Conservation (phyloP, 2,888 invertebrate species). For the Xiphydria camelus region DNA sequence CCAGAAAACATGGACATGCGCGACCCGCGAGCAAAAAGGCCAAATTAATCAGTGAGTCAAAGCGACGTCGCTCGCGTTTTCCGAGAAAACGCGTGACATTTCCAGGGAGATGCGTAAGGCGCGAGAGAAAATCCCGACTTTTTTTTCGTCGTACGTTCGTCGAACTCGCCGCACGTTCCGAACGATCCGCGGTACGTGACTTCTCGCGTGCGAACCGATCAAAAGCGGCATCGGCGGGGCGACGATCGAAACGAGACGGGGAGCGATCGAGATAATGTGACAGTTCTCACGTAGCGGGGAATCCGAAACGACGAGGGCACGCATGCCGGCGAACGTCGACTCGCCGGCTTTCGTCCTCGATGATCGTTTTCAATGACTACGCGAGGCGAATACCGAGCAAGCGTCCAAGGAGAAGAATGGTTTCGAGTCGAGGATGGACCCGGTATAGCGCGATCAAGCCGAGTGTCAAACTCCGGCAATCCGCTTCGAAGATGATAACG, state of each 20-base stretch:
- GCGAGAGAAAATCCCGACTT: slow-evolving; percentile 1
- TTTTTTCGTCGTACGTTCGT: slow-evolving; percentile 1
- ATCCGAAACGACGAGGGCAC: neutral
- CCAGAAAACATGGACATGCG: slow-evolving; percentile 23
- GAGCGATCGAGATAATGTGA: neutral
- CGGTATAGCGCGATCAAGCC: no score
- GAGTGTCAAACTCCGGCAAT: no score
- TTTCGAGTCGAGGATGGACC: no score
- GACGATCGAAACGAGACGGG: no score
- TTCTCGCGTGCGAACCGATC: neutral
- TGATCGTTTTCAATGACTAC: no score
- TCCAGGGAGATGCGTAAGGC: slow-evolving; percentile 18
- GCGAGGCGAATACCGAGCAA: no score
- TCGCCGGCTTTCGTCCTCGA: no score
- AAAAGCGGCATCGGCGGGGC: neutral
- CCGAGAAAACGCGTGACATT: slow-evolving; percentile 30
- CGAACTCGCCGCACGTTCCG: slow-evolving; percentile 16
- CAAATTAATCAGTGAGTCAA: slow-evolving; percentile 32
- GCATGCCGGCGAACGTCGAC: no score
- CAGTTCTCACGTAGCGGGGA: neutral
- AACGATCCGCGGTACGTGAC: slow-evolving; percentile 7
- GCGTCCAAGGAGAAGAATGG: no score
- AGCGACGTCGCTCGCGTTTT: slow-evolving; percentile 25
- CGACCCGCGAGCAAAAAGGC: slow-evolving; percentile 2
- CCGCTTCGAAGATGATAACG: no score